phyloP scores from a whole-genome alignment of 2,113 vertebrate species.

The Dendrocopos noguchii region DNA sequence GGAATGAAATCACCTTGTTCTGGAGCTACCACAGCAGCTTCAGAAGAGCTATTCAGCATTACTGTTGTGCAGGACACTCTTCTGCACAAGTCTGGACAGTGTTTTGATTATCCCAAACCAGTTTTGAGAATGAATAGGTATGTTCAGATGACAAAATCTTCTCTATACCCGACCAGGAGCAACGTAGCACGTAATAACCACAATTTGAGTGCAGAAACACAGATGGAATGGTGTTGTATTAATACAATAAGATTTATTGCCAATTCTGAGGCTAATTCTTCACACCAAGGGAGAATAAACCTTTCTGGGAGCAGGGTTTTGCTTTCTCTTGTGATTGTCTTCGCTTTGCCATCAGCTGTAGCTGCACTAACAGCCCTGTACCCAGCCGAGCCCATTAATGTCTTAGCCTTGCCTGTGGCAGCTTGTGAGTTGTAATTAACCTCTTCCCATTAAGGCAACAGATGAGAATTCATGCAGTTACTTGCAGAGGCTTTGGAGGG shows the following conservation, averaged over 20 bases:
- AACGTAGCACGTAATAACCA: neutral
- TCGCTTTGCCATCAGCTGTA: neutral
- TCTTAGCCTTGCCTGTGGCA: constrained; percentile 18
- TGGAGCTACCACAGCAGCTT: neutral
- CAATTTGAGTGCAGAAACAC: neutral
- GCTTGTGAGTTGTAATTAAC: constrained; percentile 31
- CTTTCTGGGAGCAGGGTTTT: neutral
- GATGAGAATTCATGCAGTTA: constrained; percentile 33
- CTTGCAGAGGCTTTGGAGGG: neutral
- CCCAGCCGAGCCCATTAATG: neutral
- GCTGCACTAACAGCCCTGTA: neutral
- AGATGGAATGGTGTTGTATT: neutral
- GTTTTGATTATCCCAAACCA: neutral
- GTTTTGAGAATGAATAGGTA: neutral
- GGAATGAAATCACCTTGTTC: constrained; percentile 21
- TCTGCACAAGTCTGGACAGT: neutral
- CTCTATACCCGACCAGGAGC: neutral
- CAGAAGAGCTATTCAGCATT: neutral
- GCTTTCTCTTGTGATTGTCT: neutral
- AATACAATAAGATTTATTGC: neutral
- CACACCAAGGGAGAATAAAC: neutral
- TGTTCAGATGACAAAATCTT: neutral
- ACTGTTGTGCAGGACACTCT: neutral
- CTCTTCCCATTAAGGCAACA: constrained; percentile 11
- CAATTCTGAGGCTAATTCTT: neutral